Evolutionary conservation across 2,113 vertebrate species (phyloP), one percentile per base, ranked within the genome.

Genomic region (Salvelinus namaycush): DNA sequence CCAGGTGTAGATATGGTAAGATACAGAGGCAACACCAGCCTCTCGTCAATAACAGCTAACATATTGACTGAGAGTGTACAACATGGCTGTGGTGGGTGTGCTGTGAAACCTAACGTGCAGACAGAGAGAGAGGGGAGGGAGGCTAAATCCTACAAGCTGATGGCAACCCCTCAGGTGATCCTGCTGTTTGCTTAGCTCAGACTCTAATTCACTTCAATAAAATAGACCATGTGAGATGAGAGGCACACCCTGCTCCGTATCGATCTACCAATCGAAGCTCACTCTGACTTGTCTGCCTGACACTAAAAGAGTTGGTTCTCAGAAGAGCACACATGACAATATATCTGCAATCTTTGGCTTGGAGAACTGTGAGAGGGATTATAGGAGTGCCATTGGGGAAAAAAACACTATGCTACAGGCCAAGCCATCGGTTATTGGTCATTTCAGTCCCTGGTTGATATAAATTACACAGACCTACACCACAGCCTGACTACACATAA

Each of bases 371-470:
- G 74, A 51, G 80, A 90, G 89, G 89, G 91, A 92, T 93, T 88
- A 90, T 85, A 78, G 84, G 87, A 86, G 85, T 91, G 92, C 92
- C 92, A 88, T 89, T 85, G 89, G 89, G 91, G 90, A 92, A 93
- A 94, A 94, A 93, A 93, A 93, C 90, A 87, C 86, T 87, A 90
- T 83, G 84, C 87, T 83, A 77, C 84, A 75, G 88, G 89, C 82
- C 87, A 90, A 86, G 87, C 81, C 89, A 91, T 91, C 87, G 91
- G 89, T 93, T 93, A 89, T 90, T 89, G 91, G 89, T 92, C 91
- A 92, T 84, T 92, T 88, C 87, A 83, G 81, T 81, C 78, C 74
- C 64, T 72, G 80, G 59, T 75, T 74, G 82, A 86, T 84, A 91
- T 88, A 90, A 89, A 90, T 91, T 88, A 92, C 62, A 70, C 39